Conservation (phyloP, 2,888 invertebrate genomes). For the Tipula unca region DNA sequence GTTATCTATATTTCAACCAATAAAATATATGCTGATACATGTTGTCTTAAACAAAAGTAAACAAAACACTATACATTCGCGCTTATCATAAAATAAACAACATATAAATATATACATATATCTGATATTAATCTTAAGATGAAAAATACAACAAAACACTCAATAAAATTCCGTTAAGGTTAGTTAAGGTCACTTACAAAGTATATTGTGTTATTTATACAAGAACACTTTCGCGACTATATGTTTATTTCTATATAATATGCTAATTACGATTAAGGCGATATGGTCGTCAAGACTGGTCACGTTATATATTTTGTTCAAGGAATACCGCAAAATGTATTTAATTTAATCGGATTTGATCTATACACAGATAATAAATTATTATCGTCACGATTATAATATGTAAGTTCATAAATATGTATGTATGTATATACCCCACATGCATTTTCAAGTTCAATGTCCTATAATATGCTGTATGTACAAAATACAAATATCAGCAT, state of each 20-base stretch:
- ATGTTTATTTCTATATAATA: not conserved
- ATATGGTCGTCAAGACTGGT: not conserved
- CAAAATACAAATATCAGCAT: not conserved
- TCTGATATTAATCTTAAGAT: not conserved
- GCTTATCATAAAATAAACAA: not conserved
- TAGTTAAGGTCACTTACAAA: not conserved
- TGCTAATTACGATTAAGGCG: not conserved
- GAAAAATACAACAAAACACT: not conserved
- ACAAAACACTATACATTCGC: not conserved
- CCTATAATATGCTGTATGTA: not conserved
- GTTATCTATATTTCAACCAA: not conserved
- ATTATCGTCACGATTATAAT: not conserved
- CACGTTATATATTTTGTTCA: not conserved
- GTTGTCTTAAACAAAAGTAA: not conserved
- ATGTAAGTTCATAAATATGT: no score
- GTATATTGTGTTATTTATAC: not conserved
- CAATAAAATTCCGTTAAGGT: not conserved
- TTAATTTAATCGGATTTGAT: not conserved
- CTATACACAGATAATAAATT: not conserved
- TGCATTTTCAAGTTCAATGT: not conserved
- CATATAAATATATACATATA: not conserved
- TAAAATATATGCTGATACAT: not conserved
- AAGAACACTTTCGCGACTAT: not conserved
- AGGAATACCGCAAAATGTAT: not conserved
- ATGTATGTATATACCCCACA: not conserved